These are phyloP conservation scores for Musca domestica DNA, from an alignment of 1,140 invertebrate species.

Conservation along the genomic window DNA sequence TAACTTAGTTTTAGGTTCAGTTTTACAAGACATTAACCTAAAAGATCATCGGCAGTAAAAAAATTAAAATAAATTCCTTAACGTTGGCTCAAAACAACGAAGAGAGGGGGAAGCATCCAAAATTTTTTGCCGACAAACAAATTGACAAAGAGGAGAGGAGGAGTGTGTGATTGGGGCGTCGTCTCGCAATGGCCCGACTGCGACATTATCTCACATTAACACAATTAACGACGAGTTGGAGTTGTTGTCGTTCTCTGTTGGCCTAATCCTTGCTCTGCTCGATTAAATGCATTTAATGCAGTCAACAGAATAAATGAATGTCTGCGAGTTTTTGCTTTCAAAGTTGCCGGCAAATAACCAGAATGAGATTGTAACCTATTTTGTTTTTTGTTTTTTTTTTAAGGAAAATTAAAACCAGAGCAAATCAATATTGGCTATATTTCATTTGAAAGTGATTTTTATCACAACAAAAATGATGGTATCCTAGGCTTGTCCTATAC, in stretches of 20 bases:
- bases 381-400: too few relatives aligned
- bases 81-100: too few relatives aligned
- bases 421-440: neutral
- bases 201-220: conserved; percentile 15
- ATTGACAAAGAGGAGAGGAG: neutral
- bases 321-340: too few relatives aligned
- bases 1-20: too few relatives aligned
- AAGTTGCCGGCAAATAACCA: too few relatives aligned
- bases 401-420: neutral
- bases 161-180: neutral
- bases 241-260: too few relatives aligned
- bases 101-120: neutral
- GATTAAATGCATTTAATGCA: too few relatives aligned
- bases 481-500: neutral
- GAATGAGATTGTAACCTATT: too few relatives aligned
- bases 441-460: neutral
- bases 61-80: too few relatives aligned
- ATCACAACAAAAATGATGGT: conserved; percentile 10
- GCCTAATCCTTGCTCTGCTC: too few relatives aligned
- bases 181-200: neutral
- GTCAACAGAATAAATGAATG: too few relatives aligned
- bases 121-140: neutral
- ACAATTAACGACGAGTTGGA: neutral
- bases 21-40: conserved; percentile 19
- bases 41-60: neutral